A percentile compares a stretch with the other conserved stretches of the same genome.
phyloP scores from a whole-genome alignment of 1,140 invertebrate species.

The Coptotermes formosanus region DNA sequence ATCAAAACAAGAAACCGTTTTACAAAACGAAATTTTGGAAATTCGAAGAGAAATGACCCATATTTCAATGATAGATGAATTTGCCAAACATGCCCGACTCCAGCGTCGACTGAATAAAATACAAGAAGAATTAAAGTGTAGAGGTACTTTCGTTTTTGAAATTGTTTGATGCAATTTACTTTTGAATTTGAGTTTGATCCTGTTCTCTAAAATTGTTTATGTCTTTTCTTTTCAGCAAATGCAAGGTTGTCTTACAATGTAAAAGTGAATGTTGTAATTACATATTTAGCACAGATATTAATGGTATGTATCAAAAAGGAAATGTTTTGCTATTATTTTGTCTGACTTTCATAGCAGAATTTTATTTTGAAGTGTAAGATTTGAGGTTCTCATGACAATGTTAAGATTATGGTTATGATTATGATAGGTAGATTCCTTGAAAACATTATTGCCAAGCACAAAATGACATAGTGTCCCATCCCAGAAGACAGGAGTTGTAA shows the following conservation, averaged over 20 bases:
- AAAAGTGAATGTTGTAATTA: not conserved
- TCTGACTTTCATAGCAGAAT: too few relatives aligned
- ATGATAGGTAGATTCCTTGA: too few relatives aligned
- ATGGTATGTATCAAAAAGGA: not conserved
- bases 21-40: conserved; percentile 43
- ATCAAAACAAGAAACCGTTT: not conserved
- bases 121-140: conserved; percentile 42
- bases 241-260: not conserved
- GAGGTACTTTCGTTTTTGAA: not conserved
- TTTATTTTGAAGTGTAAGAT: too few relatives aligned
- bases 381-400: too few relatives aligned
- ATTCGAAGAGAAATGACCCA: conserved; percentile 50
- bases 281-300: not conserved
- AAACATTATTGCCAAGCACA: too few relatives aligned
- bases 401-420: too few relatives aligned
- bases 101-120: conserved; percentile 54
- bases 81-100: conserved; percentile 58
- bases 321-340: too few relatives aligned
- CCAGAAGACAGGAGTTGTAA: too few relatives aligned
- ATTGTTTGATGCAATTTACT: not conserved
- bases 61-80: conserved; percentile 58
- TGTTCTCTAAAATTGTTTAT: not conserved
- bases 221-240: not conserved
- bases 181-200: not conserved
- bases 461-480: too few relatives aligned